Evolutionary conservation across 2,797 vertebrate species (phyloP).

Genomic region (Poeciliopsis gracilis): DNA sequence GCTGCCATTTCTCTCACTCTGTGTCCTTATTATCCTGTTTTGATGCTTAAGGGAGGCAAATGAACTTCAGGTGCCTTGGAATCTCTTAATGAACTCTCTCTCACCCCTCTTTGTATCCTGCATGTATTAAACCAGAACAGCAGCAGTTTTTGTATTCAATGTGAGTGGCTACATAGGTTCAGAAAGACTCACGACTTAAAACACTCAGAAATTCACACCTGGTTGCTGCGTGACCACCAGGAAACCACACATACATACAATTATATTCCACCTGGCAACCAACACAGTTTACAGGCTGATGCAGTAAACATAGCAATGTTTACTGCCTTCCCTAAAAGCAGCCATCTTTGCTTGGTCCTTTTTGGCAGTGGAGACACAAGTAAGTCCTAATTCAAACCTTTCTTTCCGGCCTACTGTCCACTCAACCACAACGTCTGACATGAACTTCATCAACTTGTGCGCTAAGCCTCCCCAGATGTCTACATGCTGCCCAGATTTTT

Average conservation of each 20-base stretch:
- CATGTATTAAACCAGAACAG: conserved; percentile 47
- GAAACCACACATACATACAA: conserved; percentile 18
- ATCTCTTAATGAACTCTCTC: conserved; percentile 77
- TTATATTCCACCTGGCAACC: not conserved
- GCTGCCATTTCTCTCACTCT: conserved; percentile 42
- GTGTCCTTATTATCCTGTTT: conserved; percentile 70
- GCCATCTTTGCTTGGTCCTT: not conserved
- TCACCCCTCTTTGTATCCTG: conserved; percentile 71
- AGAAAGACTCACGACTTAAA: conserved; percentile 21
- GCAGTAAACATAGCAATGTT: conserved; percentile 26
- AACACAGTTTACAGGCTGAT: conserved; percentile 2
- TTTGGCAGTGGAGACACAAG: not conserved
- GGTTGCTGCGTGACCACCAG: not conserved
- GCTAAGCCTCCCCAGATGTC: not conserved
- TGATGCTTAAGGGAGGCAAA: conserved; percentile 73
- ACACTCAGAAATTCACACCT: conserved; percentile 22
- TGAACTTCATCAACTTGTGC: not conserved
- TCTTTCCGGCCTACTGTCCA: not conserved
- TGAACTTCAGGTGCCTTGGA: conserved; percentile 76
- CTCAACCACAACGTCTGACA: not conserved
- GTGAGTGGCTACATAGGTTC: conserved; percentile 35
- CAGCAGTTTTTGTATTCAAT: conserved; percentile 39
- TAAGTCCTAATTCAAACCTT: not conserved
- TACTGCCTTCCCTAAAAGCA: not conserved
- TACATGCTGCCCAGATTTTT: not conserved